Conservation (phyloP, 2,888 invertebrate genomes). For the Deilephila elpenor region DNA sequence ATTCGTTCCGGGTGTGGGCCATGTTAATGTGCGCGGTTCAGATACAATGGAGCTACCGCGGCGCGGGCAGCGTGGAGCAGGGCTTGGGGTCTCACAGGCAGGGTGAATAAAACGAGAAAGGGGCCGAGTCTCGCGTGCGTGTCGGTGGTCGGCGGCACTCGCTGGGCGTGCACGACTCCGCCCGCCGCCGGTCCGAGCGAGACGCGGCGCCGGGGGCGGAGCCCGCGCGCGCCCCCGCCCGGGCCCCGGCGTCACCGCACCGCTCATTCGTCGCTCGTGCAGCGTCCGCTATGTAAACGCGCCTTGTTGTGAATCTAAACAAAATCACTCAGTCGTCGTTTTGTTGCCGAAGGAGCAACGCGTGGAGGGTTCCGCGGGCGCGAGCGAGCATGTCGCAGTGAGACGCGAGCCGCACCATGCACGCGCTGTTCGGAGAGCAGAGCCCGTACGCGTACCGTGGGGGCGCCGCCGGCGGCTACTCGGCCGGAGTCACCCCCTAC, state of each 20-base stretch:
- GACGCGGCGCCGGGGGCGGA: slow-evolving; percentile 57
- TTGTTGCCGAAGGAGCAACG: slow-evolving; percentile 80
- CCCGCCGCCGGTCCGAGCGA: slow-evolving; percentile 44
- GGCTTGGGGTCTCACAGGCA: slow-evolving; percentile 50
- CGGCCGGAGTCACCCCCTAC: slow-evolving; percentile 86
- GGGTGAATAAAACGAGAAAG: slow-evolving; percentile 56
- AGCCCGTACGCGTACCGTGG: slow-evolving; percentile 93
- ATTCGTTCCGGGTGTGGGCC: not conserved
- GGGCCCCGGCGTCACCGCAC: slow-evolving; percentile 55
- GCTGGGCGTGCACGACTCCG: slow-evolving; percentile 53
- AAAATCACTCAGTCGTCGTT: slow-evolving; percentile 87
- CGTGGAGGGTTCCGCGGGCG: slow-evolving; percentile 67
- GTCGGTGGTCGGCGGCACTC: slow-evolving; percentile 53
- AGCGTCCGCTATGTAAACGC: slow-evolving; percentile 90
- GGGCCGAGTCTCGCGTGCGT: slow-evolving; percentile 50
- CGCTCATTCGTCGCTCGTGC: slow-evolving; percentile 81
- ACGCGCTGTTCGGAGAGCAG: slow-evolving; percentile 96
- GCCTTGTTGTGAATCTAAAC: slow-evolving; percentile 94
- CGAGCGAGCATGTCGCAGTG: slow-evolving; percentile 70
- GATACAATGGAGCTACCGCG: not conserved
- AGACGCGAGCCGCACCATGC: slow-evolving; percentile 86
- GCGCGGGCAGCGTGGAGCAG: slow-evolving; percentile 22
- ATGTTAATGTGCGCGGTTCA: not conserved
- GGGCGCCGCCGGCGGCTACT: slow-evolving; percentile 86
- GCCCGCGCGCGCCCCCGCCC: slow-evolving; percentile 36